Base-by-base conservation (phyloP, 1,140 invertebrate genomes). In the Ephestia elutella region DNA sequence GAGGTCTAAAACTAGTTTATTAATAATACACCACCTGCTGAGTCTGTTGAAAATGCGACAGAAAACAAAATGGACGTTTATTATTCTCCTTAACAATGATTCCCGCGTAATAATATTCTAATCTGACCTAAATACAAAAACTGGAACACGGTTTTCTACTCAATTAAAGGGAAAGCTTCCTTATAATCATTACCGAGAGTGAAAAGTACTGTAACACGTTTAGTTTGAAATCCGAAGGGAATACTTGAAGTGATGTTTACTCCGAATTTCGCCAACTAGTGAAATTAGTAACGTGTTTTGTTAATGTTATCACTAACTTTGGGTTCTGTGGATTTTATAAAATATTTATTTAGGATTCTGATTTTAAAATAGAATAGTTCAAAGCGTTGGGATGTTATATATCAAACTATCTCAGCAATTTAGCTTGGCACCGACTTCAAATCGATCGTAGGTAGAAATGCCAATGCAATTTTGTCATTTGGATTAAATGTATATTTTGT, bases 221-320 rank as follows among this genome's bases (percentile, higher is more conserved):
- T 15, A 15, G 15, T 44, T 44, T 35, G 4, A 35, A 5, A 35
- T 44, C 38, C 13, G 15, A 11, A 11, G 32, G 13, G 32, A 44
- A 44, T 15, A 44, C 38, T 44, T 15, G 11, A 44, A 44, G 13
- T 17, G 38, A 44, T 44, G 15, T 44, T 44, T 15, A 15, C 38
- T n/a, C 10, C n/a, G 13, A 17, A 44, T 10, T 4, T 13, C 2
- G 38, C 15, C 15, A n/a, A 44, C 1, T 44, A 38, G 13, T 17
- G 13, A 15, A n/a, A 15, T 44, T 44, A 15, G 38, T 25, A 25
- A 25, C 21, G 4, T 1, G 13, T 15, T 44, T 15, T 3, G 38
- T 15, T 15, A 44, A 44, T 10, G n/a, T 44, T 15, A 15, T 44
- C 8, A 2, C 13, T 15, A 15, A 44, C 5, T 44, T 92, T 64